Percentiles rank a stretch among this genome's conserved stretches.
These are phyloP conservation scores for Neodiprion fabricii DNA, from an alignment of 1,140 invertebrate genomes.

Conservation along the genomic window DNA sequence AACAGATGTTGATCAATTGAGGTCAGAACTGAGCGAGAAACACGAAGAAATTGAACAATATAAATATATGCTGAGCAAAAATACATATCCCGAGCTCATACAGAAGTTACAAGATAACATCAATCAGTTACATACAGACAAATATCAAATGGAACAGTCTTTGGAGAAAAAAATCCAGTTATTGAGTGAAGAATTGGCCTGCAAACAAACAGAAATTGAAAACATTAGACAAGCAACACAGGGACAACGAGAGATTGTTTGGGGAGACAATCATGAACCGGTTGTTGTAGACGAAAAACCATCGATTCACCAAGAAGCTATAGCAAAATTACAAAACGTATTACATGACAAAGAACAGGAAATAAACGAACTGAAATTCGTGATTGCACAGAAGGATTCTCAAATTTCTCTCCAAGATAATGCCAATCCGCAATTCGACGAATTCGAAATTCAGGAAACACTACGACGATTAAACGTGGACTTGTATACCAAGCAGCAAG, in stretches of 20 bases:
- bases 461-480: conserved; percentile 39
- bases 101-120: conserved; percentile 54
- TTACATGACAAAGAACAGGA: conserved; percentile 44
- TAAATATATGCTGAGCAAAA: conserved; percentile 49
- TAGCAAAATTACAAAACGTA: conserved; percentile 39
- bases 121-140: conserved; percentile 53
- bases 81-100: conserved; percentile 48
- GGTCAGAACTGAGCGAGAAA: conserved; percentile 41
- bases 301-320: conserved; percentile 40
- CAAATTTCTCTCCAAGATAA: conserved; percentile 38
- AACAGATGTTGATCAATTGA: conserved; percentile 37
- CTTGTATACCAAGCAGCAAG: conserved; percentile 41
- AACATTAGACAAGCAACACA: conserved; percentile 31
- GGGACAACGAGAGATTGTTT: conserved; percentile 25
- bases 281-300: conserved; percentile 21
- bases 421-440: conserved; percentile 36
- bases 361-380: conserved; percentile 42
- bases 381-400: conserved; percentile 45
- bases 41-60: conserved; percentile 53
- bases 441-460: conserved; percentile 38
- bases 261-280: conserved; percentile 17
- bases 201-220: conserved; percentile 4
- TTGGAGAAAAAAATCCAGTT: conserved; percentile 21
- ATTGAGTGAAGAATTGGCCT: conserved; percentile 11
- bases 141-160: conserved; percentile 38